phyloP scores from a whole-genome alignment of 1,140 invertebrate genomes.

The Hycleus phaleratus region DNA sequence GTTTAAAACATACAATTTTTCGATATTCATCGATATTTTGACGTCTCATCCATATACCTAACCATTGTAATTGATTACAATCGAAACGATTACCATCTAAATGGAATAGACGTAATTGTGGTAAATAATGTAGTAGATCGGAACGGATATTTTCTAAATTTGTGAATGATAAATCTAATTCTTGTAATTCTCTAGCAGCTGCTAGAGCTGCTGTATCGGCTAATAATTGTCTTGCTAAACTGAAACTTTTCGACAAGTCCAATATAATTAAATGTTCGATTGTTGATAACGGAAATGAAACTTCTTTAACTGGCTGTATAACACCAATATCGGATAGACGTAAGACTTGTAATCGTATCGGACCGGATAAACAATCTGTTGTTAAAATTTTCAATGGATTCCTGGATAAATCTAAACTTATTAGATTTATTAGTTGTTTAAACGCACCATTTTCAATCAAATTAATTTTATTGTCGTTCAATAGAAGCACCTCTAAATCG shows the following conservation, averaged over 20 bases:
- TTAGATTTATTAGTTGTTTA: slow-evolving; percentile 54
- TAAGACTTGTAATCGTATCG: slow-evolving; percentile 54
- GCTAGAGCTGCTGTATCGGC: slow-evolving; percentile 61
- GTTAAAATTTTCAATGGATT: slow-evolving; percentile 63
- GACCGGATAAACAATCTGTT: slow-evolving; percentile 58
- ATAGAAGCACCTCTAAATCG: slow-evolving; percentile 60
- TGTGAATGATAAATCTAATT: slow-evolving; percentile 60
- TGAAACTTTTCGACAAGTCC: slow-evolving; percentile 65
- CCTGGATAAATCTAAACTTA: slow-evolving; percentile 66
- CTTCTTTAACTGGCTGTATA: slow-evolving; percentile 50
- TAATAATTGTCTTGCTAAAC: slow-evolving; percentile 58
- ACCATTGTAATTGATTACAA: slow-evolving; percentile 55
- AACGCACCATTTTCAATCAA: slow-evolving; percentile 59
- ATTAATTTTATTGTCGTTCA: slow-evolving; percentile 60
- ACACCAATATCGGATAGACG: slow-evolving; percentile 59
- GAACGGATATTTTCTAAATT: slow-evolving; percentile 55
- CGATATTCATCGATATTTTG: slow-evolving; percentile 43
- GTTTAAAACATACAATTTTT: slow-evolving; percentile 40
- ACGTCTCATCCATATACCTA: slow-evolving; percentile 55
- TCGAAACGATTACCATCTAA: slow-evolving; percentile 56
- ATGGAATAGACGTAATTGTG: slow-evolving; percentile 54
- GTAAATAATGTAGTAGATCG: slow-evolving; percentile 61
- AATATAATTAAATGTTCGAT: slow-evolving; percentile 61
- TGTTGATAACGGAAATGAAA: slow-evolving; percentile 59
- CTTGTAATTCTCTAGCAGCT: slow-evolving; percentile 56